A percentile compares a stretch with the other conserved stretches of the same genome.
phyloP scores from a whole-genome alignment of 2,797 vertebrate genomes.

The Myiothlypis coronata region DNA sequence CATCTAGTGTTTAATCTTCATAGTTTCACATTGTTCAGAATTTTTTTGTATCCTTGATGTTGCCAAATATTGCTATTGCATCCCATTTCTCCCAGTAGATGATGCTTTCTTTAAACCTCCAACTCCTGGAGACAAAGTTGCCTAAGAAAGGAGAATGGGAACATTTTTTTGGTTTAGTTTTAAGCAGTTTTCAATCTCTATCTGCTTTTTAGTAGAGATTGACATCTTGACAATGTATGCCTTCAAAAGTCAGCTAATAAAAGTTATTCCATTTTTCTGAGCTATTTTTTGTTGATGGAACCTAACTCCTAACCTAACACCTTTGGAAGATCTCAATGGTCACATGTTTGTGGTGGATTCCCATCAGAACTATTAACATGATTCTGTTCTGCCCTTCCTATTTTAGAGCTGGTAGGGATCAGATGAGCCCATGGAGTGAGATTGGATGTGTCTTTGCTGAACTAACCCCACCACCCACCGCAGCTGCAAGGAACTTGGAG shows the following conservation, averaged over 20 bases:
- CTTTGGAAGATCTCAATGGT: background rate
- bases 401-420: background rate
- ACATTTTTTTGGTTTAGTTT: background rate
- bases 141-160: background rate
- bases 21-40: background rate
- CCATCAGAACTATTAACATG: background rate
- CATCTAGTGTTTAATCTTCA: slow-evolving; percentile 47
- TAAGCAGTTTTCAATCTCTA: background rate
- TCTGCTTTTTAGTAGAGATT: background rate
- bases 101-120: background rate
- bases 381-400: background rate
- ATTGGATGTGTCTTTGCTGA: background rate
- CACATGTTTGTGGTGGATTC: background rate
- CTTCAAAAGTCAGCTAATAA: background rate
- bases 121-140: background rate
- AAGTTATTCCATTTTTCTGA: background rate
- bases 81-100: background rate
- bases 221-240: background rate
- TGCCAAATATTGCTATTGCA: background rate
- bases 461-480: background rate
- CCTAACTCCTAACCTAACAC: background rate
- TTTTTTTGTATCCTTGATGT: background rate
- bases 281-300: background rate
- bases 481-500: background rate
- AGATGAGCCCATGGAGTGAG: background rate